phyloP scores from a whole-genome alignment of 2,797 vertebrate genomes.

The Hephaestus fuliginosus region DNA sequence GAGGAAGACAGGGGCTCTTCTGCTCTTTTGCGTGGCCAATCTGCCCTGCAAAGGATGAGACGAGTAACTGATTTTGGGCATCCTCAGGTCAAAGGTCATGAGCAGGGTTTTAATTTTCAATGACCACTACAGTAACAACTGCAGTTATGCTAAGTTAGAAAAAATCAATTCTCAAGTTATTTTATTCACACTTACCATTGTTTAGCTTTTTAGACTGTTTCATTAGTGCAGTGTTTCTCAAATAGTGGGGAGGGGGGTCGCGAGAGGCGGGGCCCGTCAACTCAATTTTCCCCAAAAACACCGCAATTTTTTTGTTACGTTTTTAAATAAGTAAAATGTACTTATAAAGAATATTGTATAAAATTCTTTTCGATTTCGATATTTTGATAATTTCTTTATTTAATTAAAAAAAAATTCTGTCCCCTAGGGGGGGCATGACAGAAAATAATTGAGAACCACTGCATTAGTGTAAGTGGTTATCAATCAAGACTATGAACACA shows the following conservation, averaged over 20 bases:
- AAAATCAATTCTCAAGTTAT: neutral
- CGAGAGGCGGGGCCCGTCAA: too few species aligned
- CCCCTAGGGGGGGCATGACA: too few species aligned
- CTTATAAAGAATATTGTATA: too few species aligned
- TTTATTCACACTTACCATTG: neutral
- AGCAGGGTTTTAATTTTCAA: neutral
- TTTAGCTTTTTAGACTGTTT: neutral
- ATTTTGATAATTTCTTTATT: too few species aligned
- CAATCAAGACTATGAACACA: constrained; percentile 6
- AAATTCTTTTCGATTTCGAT: too few species aligned
- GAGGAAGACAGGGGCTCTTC: constrained; percentile 13
- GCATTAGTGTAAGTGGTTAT: neutral
- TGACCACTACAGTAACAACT: neutral
- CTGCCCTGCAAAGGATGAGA: neutral
- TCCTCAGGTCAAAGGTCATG: constrained; percentile 4
- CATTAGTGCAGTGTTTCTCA: too few species aligned
- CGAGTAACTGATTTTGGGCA: neutral
- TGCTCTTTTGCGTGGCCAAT: constrained; percentile 20
- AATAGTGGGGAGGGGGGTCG: too few species aligned
- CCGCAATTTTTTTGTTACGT: too few species aligned
- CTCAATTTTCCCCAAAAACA: too few species aligned
- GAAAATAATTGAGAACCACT: too few species aligned
- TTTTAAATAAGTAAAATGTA: too few species aligned
- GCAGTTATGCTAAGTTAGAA: neutral
- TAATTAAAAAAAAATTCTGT: too few species aligned